Percentiles rank a stretch among this genome's conserved stretches.
Evolutionary conservation across 23 tunicate species (phyloP).

Genomic region (Ciona savignyi): DNA sequence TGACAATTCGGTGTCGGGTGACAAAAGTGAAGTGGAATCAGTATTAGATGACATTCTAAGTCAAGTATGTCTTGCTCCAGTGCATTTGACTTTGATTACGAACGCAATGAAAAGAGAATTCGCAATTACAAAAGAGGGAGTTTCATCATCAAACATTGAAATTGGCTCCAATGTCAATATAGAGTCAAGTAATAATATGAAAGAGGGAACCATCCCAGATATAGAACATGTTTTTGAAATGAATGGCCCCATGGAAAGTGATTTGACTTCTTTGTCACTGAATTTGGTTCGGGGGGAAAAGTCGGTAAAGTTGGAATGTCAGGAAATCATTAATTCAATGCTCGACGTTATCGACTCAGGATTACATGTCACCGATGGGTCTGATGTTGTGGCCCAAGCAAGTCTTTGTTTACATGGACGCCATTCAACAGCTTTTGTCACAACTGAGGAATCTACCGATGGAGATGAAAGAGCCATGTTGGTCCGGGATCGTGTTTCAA

Average conservation of each 20-base stretch:
- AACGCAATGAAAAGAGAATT: background rate
- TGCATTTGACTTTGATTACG: background rate
- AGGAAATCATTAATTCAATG: background rate
- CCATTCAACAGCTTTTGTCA: background rate
- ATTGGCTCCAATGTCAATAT: background rate
- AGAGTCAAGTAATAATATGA: background rate
- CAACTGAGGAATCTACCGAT: background rate
- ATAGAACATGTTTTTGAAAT: background rate
- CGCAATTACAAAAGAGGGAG: background rate
- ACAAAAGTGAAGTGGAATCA: background rate
- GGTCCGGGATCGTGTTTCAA: background rate
- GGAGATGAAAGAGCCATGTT: background rate
- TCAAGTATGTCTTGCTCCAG: background rate
- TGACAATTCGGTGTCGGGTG: background rate
- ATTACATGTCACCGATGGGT: background rate
- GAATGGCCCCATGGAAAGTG: too few species aligned
- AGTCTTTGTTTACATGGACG: background rate
- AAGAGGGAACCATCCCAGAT: background rate
- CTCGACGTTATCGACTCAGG: background rate
- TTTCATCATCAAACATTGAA: background rate
- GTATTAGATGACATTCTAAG: background rate
- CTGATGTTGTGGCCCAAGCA: background rate
- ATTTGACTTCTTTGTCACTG: background rate
- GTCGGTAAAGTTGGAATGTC: background rate
- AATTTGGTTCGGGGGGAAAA: background rate